Evolutionary conservation across 2,888 invertebrate genomes (phyloP).

Genomic region (Thereva nobilitata): DNA sequence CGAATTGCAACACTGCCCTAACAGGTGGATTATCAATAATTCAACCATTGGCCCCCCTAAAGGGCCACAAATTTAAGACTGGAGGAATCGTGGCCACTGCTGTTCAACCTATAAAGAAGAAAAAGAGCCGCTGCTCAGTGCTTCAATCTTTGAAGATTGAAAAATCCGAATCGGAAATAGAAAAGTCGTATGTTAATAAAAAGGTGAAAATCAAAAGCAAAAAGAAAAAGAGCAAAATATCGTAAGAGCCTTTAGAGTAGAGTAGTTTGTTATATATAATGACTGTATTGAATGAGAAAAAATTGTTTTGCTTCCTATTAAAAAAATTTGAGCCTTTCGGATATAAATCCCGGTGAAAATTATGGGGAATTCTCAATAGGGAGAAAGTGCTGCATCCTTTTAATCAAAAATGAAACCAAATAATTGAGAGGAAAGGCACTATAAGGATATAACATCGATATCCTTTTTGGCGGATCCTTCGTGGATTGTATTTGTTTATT

Average conservation of each 20-base stretch:
- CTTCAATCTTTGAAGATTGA: constrained; percentile 36
- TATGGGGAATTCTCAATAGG: too few relatives aligned
- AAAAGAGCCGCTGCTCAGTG: constrained; percentile 37
- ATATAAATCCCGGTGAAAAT: too few relatives aligned
- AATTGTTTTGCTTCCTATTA: too few relatives aligned
- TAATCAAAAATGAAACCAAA: too few relatives aligned
- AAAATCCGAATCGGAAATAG: constrained; percentile 56
- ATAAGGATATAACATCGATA: too few relatives aligned
- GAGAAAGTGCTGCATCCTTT: too few relatives aligned
- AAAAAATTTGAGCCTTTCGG: too few relatives aligned
- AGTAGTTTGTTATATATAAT: neutral
- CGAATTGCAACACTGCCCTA: constrained; percentile 12
- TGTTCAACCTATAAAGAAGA: constrained; percentile 54
- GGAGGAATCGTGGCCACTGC: constrained; percentile 66
- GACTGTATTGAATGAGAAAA: too few relatives aligned
- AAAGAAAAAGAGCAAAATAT: constrained; percentile 21
- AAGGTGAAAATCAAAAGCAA: constrained; percentile 16
- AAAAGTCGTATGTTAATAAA: constrained; percentile 52
- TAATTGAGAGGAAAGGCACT: too few relatives aligned
- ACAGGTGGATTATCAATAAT: neutral
- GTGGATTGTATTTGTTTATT: too few relatives aligned
- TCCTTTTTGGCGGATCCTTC: too few relatives aligned
- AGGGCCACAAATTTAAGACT: constrained; percentile 62
- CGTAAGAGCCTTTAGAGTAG: neutral
- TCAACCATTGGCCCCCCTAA: constrained; percentile 54